A percentile compares a stretch with the other conserved stretches of the same genome.
These are phyloP conservation scores for Bucco capensis DNA, from an alignment of 2,113 vertebrate genomes.

Conservation along the genomic window DNA sequence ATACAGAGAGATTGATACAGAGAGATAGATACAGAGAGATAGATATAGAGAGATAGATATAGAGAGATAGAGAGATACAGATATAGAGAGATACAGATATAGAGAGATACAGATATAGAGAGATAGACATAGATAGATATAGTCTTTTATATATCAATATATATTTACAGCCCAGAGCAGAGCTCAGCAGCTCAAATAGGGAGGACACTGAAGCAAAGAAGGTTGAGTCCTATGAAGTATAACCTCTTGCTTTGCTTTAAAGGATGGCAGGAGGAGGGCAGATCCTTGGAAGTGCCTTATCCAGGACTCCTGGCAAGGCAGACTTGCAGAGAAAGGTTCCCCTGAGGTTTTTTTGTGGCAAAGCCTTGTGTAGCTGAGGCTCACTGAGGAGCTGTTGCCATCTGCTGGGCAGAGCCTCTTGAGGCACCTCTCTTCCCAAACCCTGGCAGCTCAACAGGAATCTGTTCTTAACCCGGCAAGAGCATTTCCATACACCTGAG, in stretches of 20 bases:
- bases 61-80: too few relatives aligned
- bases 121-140: too few relatives aligned
- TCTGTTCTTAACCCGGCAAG: not conserved
- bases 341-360: not conserved
- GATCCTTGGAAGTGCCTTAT: rapidly evolving
- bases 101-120: too few relatives aligned
- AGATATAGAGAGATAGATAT: too few relatives aligned
- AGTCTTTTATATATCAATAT: too few relatives aligned
- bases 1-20: too few relatives aligned
- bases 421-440: not conserved
- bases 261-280: not conserved
- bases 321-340: not conserved
- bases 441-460: not conserved
- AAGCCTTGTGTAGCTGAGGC: not conserved
- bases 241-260: not conserved
- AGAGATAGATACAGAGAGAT: too few relatives aligned
- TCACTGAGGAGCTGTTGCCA: conserved; percentile 64
- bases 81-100: too few relatives aligned
- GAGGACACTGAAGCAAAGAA: not conserved
- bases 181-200: not conserved
- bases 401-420: conserved; percentile 52
- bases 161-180: not conserved
- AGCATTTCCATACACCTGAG: not conserved
- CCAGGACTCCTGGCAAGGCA: not conserved
- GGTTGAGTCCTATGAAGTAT: rapidly evolving